Evolutionary conservation across 2,888 invertebrate genomes (phyloP).

Genomic region (Cerastis leucographa): DNA sequence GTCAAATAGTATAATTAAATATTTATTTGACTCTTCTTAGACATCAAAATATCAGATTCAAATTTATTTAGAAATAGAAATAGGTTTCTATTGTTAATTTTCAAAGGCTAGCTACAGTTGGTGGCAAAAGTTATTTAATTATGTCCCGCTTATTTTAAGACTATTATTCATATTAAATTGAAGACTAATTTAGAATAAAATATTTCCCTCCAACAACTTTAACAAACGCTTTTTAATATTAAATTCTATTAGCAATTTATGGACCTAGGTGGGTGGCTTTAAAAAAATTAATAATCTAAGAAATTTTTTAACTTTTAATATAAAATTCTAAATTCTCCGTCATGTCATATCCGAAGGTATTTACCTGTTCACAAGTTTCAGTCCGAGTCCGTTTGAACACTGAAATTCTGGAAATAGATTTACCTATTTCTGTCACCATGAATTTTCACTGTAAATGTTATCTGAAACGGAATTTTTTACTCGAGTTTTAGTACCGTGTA

Average conservation of each 20-base stretch:
- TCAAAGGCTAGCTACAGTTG: not conserved
- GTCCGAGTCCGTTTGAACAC: too few relatives aligned
- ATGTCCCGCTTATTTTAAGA: not conserved
- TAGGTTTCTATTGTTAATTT: not conserved
- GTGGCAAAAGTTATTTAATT: not conserved
- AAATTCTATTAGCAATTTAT: constrained; percentile 10
- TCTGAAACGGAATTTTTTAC: not conserved
- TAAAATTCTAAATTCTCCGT: too few relatives aligned
- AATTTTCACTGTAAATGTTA: not conserved
- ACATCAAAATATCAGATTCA: constrained; percentile 3
- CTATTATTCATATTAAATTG: not conserved
- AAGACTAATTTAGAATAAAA: not conserved
- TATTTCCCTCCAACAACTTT: not conserved
- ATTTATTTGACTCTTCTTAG: not conserved
- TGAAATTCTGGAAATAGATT: not conserved
- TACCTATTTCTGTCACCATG: not conserved
- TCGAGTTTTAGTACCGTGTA: too few relatives aligned
- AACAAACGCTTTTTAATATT: not conserved
- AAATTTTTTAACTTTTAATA: constrained; percentile 7
- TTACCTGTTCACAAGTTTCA: too few relatives aligned
- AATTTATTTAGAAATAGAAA: not conserved
- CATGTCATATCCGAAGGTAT: too few relatives aligned
- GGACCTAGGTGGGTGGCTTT: not conserved
- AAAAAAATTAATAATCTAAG: constrained; percentile 3
- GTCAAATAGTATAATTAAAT: not conserved